A percentile compares a stretch with the other conserved stretches of the same genome.
phyloP scores from a whole-genome alignment of 92 coral and sea anemone species.

The Plumapathes pennacea region DNA sequence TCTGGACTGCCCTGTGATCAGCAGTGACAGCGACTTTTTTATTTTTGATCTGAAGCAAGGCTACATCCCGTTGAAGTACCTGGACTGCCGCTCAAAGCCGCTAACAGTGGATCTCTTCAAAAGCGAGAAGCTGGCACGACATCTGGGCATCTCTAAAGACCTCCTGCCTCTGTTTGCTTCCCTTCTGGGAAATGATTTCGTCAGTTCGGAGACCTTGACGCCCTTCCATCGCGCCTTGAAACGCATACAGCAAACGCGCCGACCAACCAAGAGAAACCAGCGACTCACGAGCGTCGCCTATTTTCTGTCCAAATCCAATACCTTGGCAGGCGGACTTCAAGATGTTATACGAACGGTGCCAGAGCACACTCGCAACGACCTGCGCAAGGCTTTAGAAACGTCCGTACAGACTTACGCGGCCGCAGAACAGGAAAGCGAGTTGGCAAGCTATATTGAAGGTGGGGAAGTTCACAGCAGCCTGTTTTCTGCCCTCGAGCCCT shows the following conservation, averaged over 20 bases:
- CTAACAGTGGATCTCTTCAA: constrained; percentile 49
- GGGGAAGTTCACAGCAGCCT: constrained; percentile 37
- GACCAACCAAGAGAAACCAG: constrained; percentile 14
- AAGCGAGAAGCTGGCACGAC: constrained; percentile 47
- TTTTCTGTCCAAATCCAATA: constrained; percentile 51
- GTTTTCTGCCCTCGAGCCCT: constrained; percentile 35
- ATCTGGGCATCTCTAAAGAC: constrained; percentile 40
- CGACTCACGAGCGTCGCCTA: constrained; percentile 47
- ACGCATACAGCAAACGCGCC: constrained; percentile 21
- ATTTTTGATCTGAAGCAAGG: constrained; percentile 78
- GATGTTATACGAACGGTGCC: too few species aligned
- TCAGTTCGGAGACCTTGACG: constrained; percentile 35
- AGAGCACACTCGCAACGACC: not conserved
- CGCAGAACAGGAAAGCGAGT: constrained; percentile 35
- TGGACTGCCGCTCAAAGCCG: constrained; percentile 40
- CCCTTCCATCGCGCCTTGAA: constrained; percentile 49
- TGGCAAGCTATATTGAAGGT: constrained; percentile 43
- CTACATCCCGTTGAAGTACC: constrained; percentile 69
- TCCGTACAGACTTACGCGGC: constrained; percentile 70
- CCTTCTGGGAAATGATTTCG: constrained; percentile 82
- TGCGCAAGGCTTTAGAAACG: constrained; percentile 31
- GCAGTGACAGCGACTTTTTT: constrained; percentile 91
- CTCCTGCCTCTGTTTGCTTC: constrained; percentile 85
- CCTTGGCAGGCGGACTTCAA: too few species aligned
- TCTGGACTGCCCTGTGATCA: constrained; percentile 74